Evolutionary conservation across 2,888 invertebrate genomes (phyloP), one percentile per base, ranked within the genome.

Genomic region (Pseudoips prasinana): DNA sequence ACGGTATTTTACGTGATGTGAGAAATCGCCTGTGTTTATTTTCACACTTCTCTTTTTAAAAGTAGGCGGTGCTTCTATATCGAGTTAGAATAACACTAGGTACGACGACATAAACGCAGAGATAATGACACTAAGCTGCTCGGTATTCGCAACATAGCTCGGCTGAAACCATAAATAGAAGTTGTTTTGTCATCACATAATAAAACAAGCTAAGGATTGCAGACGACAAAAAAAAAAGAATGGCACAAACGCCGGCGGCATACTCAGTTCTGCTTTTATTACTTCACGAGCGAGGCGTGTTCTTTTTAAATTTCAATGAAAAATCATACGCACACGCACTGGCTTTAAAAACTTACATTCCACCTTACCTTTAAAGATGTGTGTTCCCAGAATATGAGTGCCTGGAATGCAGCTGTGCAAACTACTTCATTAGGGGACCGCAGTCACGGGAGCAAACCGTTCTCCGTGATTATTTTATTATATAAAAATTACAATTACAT

Each of bases 231-330:
- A 54, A 81, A 54, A 78, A 73, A 64, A 50, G 60, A 64, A 68
- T 54, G 55, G 35, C 48, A 58, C 63, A 66, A 69, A 71, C 63
- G 63, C 56, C 44, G 63, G 50, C 64, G 70, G 66, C 64, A 61
- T 60, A 57, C 58, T 57, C 57, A 50, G 61, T 54, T 56, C 59
- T 62, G 73, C 67, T 72, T 77, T 81, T 78, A 77, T 73, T 69
- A 64, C 55, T 55, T 32, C 51, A 56, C 55, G 46, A 55, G 50
- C 54, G 48, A 51, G 49, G 52, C 53, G 57, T 72, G 70, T 74
- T 78, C 71, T 72, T 80, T 78, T 78, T 71, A 69, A 73, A 78
- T 71, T 86, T 82, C 77, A 84, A 82, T 84, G 84, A 84, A 83
- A 81, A 82, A 77, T 85, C 81, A 74, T 82, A 75, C 67, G 59